Evolutionary conservation across 2,888 invertebrate genomes (phyloP), one percentile per base, ranked within the genome.

Genomic region (Helleia helle): DNA sequence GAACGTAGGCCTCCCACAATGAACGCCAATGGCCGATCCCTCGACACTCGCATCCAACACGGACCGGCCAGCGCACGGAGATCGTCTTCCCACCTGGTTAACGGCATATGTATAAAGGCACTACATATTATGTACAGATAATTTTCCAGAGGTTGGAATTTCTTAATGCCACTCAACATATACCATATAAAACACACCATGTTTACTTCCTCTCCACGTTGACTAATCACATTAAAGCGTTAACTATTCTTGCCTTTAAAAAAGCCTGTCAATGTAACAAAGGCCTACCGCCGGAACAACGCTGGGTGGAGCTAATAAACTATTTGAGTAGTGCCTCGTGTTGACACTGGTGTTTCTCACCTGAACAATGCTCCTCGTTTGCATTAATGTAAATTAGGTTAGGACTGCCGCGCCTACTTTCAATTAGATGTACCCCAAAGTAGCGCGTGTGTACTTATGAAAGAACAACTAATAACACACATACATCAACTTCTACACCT

Each of bases 371-470:
- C 80, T 72, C 56, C 81, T 83, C 83, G 83, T 84, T 84, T 83
- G 77, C 83, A 83, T 84, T 81, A 81, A 83, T 84, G 81, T 84
- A 83, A 84, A 84, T 84, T 84, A 81, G 81, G 81, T 79, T 80
- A 83, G 75, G 74, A n/a, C 77, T 55, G 59, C 58, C 56, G 60
- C 63, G 74, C 80, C 81, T 77, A 79, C 80, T 62, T 77, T 76
- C 81, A 81, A 81, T 84, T 83, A 84, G 81, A 81, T 59, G 72
- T 64, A 58, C 70, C 73, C 72, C 63, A 73, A 77, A 77, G 72
- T 74, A 73, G 77, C 72, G 63, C 71, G 66, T 72, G 66, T 75
- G 71, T 73, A 67, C 69, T 65, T 65, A 65, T 70, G 70, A 71
- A 68, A 68, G 71, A 64, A 57, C 58, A 66, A 58, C 69, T 66